Evolutionary conservation across 2,113 vertebrate genomes (phyloP), one percentile per base, ranked within the genome.

Genomic region (Petrocephalus microphthalmus): DNA sequence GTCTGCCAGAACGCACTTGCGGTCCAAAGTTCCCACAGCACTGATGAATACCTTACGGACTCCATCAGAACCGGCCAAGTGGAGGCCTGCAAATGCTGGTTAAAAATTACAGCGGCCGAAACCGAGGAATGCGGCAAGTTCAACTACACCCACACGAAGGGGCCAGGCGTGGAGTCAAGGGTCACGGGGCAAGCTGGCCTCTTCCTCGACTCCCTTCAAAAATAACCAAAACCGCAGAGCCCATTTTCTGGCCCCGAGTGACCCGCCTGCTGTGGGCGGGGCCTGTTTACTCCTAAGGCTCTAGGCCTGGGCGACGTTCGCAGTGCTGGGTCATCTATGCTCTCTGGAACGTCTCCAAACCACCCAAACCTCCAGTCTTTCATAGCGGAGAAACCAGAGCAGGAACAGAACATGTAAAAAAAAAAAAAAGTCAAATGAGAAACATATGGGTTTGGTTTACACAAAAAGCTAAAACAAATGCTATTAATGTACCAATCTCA

Each of bases 21-120:
- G 51, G 71, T 56, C 60, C 51, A 7, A 84, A 84, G 60, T 29
- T 53, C 10, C 84, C 29, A 74, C 71, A 37, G 71, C 71, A 13
- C 60, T 13, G 52, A 86, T 37, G 25, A 89, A 87, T 87, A 57
- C 42, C 53, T 49, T 42, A 82, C 5, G 37, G 64, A 57, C 67
- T 57, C 8, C 15, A 47, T 74, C 15, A 7, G 20, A 45, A 47
- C 19, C 42, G 37, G 45, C 37, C 84, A 78, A 51, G 6, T 49
- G 37, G 45, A 10, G 29, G 29, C 29, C 52, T 33, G 17, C 84
- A 60, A 81, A 22, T 33, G 20, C 67, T 82, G 49, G 88, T 89
- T 89, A 89, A 89, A 89, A 33, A 87, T 86, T 89, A 89, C 86
- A 87, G 25, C 7, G 54, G n/a, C 67, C 82, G 19, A 87, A 87